Evolutionary conservation across 2,113 vertebrate species (phyloP), one percentile per base, ranked within the genome.

Genomic region (Sapajus apella): DNA sequence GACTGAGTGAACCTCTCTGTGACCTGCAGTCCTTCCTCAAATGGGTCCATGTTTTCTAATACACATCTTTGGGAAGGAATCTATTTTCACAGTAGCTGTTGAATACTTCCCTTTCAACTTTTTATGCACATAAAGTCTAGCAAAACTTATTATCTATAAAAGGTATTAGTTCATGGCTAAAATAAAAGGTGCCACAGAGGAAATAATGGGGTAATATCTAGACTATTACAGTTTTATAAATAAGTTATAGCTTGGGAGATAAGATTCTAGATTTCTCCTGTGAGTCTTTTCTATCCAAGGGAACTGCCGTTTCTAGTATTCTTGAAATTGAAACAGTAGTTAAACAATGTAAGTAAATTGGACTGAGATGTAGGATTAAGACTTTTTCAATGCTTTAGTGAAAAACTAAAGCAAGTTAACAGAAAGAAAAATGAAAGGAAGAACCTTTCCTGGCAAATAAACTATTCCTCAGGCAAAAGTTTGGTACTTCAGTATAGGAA

Each of bases 81-180:
- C 85, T 94, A 72, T 97, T 97, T 95, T 91, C 94, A 92, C 81
- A 96, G 95, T 58, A 80, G 87, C 66, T 88, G 61, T 27, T 92
- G 30, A 95, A 82, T 89, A 68, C 17, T 89, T 95, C 58, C n/a
- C 52, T 96, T 95, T 97, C 96, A 95, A 84, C 52, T 77, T 40
- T 84, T 96, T 83, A 91, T 89, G 81, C 17, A 58, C 82, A 94
- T 72, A 93, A 95, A 92, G 96, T 87, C 87, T 82, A 93, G 47
- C 18, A 82, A 66, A 61, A 81, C 37, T 58, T 86, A 75, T 66
- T 92, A 32, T 47, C 73, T 80, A 64, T 88, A 95, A 96, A 92
- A 61, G 32, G n/a, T n/a, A 79, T 89, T 94, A 40, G 76, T 77
- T 95, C 84, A 72, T 47, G n/a, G 66, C 77, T 96, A 94, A 97